Percentiles rank a stretch among this genome's conserved stretches.
Conservation (phyloP, 2,113 vertebrate species). For the Hippolais icterina region DNA sequence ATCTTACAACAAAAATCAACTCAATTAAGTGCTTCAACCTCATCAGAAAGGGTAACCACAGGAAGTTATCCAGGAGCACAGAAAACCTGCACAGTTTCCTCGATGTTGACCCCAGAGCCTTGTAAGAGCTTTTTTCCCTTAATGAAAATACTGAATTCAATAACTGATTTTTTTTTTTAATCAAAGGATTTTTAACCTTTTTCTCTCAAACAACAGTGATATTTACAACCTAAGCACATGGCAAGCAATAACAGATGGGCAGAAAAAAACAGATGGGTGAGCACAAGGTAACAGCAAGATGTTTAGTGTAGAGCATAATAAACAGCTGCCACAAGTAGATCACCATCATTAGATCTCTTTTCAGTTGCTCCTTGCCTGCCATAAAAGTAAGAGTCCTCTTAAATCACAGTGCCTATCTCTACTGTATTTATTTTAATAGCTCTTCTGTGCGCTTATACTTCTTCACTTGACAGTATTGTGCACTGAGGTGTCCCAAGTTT, state of each 20-base stretch:
- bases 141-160: not conserved
- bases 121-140: not conserved
- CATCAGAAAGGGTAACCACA: not conserved
- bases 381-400: not conserved
- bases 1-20: not conserved
- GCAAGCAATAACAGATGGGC: conserved; percentile 29
- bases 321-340: conserved; percentile 29
- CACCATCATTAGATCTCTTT: not conserved
- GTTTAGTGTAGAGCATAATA: not conserved
- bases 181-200: not conserved
- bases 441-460: not conserved
- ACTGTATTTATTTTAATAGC: not conserved
- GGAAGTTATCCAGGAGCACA: not conserved
- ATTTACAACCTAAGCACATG: not conserved
- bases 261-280: conserved; percentile 39
- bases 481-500: not conserved
- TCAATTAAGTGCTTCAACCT: not conserved
- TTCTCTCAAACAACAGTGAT: not conserved
- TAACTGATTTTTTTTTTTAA: not conserved
- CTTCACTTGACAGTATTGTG: not conserved
- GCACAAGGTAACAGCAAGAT: conserved; percentile 25
- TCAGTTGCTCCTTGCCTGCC: not conserved
- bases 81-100: not conserved
- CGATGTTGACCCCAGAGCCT: not conserved
- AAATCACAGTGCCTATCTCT: not conserved